These are phyloP conservation scores for Bubo scandiacus DNA, from an alignment of 2,113 vertebrate species.

Conservation along the genomic window DNA sequence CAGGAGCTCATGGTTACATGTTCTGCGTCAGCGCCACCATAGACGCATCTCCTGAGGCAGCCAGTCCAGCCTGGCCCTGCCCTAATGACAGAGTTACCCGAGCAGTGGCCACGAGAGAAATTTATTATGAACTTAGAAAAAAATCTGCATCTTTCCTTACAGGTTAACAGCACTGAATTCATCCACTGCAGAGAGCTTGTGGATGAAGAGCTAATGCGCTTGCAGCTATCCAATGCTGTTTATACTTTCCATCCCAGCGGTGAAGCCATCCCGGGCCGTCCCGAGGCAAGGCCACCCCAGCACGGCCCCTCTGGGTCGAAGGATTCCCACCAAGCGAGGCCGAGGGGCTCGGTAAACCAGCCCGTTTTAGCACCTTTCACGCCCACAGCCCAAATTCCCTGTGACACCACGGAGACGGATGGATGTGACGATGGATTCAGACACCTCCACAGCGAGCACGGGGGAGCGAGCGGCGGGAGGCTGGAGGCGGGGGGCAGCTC, in stretches of 20 bases:
- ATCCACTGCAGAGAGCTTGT: slow-evolving; percentile 77
- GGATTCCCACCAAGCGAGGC: neutral
- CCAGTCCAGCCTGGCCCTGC: neutral
- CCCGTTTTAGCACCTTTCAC: neutral
- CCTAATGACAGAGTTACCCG: neutral
- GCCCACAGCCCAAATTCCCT: neutral
- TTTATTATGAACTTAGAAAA: neutral
- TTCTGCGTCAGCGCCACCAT: neutral
- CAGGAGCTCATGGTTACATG: neutral
- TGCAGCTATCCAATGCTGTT: slow-evolving; percentile 60
- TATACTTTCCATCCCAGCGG: slow-evolving; percentile 62
- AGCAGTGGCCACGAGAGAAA: neutral
- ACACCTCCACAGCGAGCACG: slow-evolving; percentile 58
- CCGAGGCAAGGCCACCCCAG: neutral
- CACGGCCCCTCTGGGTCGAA: neutral
- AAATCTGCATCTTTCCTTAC: neutral
- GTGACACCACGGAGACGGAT: slow-evolving; percentile 6
- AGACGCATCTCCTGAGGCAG: rapidly evolving
- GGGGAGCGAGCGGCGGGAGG: neutral
- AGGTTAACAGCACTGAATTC: slow-evolving; percentile 70
- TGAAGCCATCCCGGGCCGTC: neutral
- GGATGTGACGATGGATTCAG: slow-evolving; percentile 75
- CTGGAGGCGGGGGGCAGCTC: neutral
- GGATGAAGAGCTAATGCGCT: slow-evolving; percentile 64
- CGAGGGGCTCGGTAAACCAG: neutral